Evolutionary conservation across 2,797 vertebrate species (phyloP), one percentile per base, ranked within the genome.

Genomic region (Menidia menidia): DNA sequence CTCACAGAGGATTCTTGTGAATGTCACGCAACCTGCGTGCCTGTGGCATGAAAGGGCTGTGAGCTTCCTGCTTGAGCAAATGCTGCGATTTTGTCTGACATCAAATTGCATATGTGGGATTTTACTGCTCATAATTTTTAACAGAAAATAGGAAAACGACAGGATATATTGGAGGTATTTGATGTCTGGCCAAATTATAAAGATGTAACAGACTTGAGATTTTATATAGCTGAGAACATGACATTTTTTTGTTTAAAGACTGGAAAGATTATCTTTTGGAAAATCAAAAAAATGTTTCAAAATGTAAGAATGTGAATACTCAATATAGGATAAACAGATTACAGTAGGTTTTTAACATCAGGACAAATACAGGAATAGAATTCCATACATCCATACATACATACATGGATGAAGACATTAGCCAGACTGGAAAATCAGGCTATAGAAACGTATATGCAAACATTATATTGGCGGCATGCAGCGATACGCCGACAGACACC

Each of bases 1-100:
- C 80, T 89, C 81, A 54, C 84, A 47, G 73, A 85, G 89, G 87
- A 87, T 80, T 81, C 73, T 60, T 31, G 73, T 74, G 75, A 81
- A 81, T 76, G 82, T 82, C 85, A 85, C 60, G 32, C 71, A 71
- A 86, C 80, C 78, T 58, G 81, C 81, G 84, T 81, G 78, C 59
- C 66, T 32, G 5, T 64, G 78, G 83, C 75, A 44, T 3, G 12
- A 56, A 54, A 48, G 76, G 64, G 68, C 72, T 19, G 66, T 74
- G 65, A 58, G 60, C 62, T 65, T 59, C 73, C 82, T 67, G 0
- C 47, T 62, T 61, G 77, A 70, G 55, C 42, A 62, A 54, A 59
- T 69, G 80, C 60, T 78, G 65, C 65, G 77, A 80, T 78, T 70
- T 64, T 66, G 83, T 74, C 60, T 51, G 54, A 35, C 78, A 57